These are phyloP conservation scores for Microctonus brassicae DNA, from an alignment of 2,888 invertebrate species.

Conservation along the genomic window DNA sequence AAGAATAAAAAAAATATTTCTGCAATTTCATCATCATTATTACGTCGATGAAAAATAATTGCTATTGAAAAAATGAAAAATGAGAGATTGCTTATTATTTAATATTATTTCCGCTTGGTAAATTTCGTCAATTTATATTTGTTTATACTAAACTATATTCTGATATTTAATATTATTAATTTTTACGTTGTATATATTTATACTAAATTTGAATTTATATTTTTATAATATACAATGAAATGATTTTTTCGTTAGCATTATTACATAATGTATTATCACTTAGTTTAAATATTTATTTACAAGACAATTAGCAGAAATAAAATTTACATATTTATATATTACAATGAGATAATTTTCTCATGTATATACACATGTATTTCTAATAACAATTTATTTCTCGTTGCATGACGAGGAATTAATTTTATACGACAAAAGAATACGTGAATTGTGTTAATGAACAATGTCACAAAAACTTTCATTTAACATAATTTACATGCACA, in stretches of 20 bases:
- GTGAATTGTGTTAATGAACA: not conserved
- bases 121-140: too few species aligned
- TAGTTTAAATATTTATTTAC: slow-evolving; percentile 67
- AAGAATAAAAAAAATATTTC: slow-evolving; percentile 46
- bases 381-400: not conserved
- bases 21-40: slow-evolving; percentile 58
- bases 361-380: not conserved
- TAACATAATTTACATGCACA: not conserved
- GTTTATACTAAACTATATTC: too few species aligned
- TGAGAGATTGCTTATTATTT: too few species aligned
- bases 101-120: too few species aligned
- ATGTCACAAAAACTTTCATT: not conserved
- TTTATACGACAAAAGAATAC: not conserved
- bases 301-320: slow-evolving; percentile 47
- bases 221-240: too few species aligned
- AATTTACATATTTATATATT: slow-evolving; percentile 50
- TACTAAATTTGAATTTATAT: not conserved
- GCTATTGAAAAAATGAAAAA: too few species aligned
- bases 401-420: not conserved
- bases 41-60: slow-evolving; percentile 63
- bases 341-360: not conserved
- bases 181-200: too few species aligned
- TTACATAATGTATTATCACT: slow-evolving; percentile 17
- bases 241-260: not conserved
- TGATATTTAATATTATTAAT: too few species aligned